Percentiles rank a stretch among this genome's conserved stretches.
phyloP scores from a whole-genome alignment of 2,888 invertebrate species.

The Hyppa rectilinea region DNA sequence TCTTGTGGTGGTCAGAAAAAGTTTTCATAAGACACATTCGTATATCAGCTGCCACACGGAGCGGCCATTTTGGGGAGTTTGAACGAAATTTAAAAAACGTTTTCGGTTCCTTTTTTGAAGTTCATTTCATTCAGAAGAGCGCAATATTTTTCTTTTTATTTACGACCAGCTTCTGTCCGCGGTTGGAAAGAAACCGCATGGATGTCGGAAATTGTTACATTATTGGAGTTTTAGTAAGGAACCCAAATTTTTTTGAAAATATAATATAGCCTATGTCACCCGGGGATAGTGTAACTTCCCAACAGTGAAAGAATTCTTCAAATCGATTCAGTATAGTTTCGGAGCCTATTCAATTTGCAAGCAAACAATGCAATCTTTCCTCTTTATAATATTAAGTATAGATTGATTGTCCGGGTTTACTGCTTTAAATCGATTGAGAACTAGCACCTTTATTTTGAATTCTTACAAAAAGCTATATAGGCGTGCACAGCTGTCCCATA shows the following conservation, averaged over 20 bases:
- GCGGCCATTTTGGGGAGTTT: constrained; percentile 28
- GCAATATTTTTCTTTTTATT: neutral
- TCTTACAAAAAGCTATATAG: neutral
- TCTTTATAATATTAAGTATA: no score
- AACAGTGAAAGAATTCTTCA: no score
- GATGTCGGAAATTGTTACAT: no score
- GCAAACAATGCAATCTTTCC: no score
- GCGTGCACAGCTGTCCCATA: neutral
- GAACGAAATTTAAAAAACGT: neutral
- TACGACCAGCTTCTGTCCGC: no score
- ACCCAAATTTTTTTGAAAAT: no score
- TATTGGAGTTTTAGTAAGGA: no score
- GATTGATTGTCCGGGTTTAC: neutral
- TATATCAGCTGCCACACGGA: constrained; percentile 36
- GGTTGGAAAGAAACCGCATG: no score
- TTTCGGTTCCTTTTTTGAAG: constrained; percentile 22
- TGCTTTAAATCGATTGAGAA: neutral
- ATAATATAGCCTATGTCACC: no score
- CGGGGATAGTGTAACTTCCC: no score
- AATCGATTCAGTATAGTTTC: no score
- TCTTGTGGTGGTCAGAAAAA: constrained; percentile 17
- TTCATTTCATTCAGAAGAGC: constrained; percentile 1
- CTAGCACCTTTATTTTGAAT: neutral
- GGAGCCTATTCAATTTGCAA: no score
- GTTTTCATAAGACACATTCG: constrained; percentile 19